Evolutionary conservation across 2,797 vertebrate genomes (phyloP).

Genomic region (Rhabdomys pumilio): DNA sequence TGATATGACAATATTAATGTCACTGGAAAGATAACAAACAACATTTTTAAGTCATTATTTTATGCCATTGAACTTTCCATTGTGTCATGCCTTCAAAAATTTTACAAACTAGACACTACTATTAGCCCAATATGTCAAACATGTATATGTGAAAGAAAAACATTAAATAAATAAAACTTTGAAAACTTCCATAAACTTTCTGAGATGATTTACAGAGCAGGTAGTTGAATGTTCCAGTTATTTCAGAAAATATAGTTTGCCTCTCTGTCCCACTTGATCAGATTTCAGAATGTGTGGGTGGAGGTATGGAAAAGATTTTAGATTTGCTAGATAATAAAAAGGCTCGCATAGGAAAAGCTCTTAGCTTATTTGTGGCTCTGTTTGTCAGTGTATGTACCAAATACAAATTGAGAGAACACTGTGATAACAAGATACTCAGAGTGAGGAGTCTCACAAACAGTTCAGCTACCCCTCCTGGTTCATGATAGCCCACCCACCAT

Average conservation of each 20-base stretch:
- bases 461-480: accelerated
- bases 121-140: background rate
- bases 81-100: background rate
- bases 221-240: background rate
- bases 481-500: accelerated
- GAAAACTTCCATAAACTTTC: background rate
- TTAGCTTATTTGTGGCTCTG: background rate
- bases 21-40: background rate
- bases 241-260: background rate
- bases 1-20: background rate
- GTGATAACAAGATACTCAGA: background rate
- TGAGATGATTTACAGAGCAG: background rate
- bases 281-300: slow-evolving; percentile 16
- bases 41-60: background rate
- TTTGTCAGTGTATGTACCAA: background rate
- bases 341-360: background rate
- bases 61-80: background rate
- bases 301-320: background rate
- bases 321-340: background rate
- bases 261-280: background rate
- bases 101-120: background rate
- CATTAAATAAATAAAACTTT: background rate
- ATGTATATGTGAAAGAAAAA: background rate
- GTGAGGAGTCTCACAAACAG: background rate
- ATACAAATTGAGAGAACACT: background rate